phyloP scores from a whole-genome alignment of 2,797 vertebrate genomes.

The Xiphophorus birchmanni region DNA sequence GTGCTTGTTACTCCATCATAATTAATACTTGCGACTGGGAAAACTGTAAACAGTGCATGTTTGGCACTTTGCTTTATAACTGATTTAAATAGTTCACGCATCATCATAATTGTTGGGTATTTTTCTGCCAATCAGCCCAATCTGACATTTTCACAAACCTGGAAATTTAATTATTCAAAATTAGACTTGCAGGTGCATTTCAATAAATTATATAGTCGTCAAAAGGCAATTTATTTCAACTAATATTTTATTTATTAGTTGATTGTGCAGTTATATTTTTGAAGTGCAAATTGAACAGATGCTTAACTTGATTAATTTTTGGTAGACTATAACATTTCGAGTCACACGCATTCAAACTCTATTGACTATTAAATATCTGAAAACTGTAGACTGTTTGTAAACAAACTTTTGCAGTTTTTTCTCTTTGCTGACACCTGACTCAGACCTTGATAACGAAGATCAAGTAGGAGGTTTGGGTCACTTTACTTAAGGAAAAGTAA shows the following conservation, averaged over 20 bases:
- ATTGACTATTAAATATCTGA: background rate
- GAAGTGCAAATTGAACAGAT: background rate
- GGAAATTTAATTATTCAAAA: background rate
- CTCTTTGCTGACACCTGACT: background rate
- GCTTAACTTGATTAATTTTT: background rate
- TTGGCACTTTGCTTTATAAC: slow-evolving; percentile 20
- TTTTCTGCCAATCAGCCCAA: slow-evolving; percentile 3
- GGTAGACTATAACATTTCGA: background rate
- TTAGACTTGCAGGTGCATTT: background rate
- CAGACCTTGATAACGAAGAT: background rate
- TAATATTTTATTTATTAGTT: background rate
- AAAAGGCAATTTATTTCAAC: background rate
- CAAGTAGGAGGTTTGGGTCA: background rate
- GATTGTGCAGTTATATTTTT: background rate
- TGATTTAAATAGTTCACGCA: slow-evolving; percentile 10
- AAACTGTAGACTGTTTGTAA: too few relatives aligned
- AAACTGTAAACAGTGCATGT: background rate
- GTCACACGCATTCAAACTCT: background rate
- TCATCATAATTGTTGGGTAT: slow-evolving; percentile 11
- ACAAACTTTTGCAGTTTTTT: background rate
- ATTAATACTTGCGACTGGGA: slow-evolving; percentile 15
- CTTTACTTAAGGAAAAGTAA: background rate
- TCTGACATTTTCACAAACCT: slow-evolving; percentile 12
- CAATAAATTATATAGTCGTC: background rate
- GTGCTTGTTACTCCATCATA: slow-evolving; percentile 21